A percentile compares a stretch with the other conserved stretches of the same genome.
Conservation (phyloP, 2,113 vertebrate species). For the Grallaria varia region DNA sequence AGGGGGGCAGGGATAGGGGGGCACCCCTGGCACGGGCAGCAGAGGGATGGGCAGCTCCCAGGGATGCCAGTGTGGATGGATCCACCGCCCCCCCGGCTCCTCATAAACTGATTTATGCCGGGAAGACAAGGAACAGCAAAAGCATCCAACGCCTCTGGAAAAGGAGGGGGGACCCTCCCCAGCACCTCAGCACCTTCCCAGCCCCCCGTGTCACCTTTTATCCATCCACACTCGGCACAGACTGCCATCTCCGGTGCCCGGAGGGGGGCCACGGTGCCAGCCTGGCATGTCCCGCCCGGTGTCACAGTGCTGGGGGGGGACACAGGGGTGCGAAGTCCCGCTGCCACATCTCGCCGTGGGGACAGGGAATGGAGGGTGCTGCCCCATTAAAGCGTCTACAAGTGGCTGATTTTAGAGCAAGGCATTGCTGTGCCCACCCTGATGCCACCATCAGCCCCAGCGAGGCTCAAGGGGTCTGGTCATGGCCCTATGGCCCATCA, state of each 20-base stretch:
- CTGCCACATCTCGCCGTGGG: not conserved
- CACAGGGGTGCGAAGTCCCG: not conserved
- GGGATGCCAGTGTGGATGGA: not conserved
- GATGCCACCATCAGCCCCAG: not conserved
- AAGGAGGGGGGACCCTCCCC: too few species aligned
- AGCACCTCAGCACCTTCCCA: not conserved
- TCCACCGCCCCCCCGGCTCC: not conserved
- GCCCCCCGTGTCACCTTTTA: not conserved
- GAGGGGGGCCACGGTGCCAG: not conserved
- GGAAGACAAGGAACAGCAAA: not conserved
- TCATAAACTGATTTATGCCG: rapidly evolving
- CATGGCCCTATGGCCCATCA: rapidly evolving
- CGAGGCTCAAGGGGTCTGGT: not conserved
- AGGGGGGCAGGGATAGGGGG: rapidly evolving
- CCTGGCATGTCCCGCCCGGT: not conserved
- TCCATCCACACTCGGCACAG: not conserved
- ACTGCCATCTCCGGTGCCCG: not conserved
- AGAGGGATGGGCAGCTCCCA: not conserved
- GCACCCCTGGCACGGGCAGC: rapidly evolving
- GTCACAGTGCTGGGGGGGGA: rapidly evolving
- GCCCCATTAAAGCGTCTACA: rapidly evolving
- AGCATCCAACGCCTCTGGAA: not conserved
- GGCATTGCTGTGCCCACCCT: not conserved
- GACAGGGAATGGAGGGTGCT: rapidly evolving
- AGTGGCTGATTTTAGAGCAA: not conserved